These are phyloP conservation scores for Pedetes capensis DNA, from an alignment of 2,113 vertebrate species.

Conservation along the genomic window DNA sequence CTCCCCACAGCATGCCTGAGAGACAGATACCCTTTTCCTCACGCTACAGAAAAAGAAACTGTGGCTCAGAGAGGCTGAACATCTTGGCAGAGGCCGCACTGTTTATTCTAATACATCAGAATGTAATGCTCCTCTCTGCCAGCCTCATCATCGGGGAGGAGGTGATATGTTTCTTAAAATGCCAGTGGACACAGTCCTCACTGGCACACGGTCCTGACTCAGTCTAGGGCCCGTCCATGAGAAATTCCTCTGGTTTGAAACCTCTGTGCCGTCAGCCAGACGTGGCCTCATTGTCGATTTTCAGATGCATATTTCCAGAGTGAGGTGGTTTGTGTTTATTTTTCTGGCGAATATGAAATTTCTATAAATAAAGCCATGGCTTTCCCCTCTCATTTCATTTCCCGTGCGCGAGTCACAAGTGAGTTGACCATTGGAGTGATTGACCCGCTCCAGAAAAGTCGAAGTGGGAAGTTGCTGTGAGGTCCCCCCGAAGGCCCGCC, in stretches of 20 bases:
- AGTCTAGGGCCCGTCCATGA: conserved; percentile 65
- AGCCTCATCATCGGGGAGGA: neutral
- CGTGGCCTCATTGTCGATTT: conserved; percentile 75
- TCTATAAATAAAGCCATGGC: conserved; percentile 83
- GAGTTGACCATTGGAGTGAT: conserved; percentile 60
- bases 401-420: conserved; percentile 77
- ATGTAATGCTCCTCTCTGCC: neutral
- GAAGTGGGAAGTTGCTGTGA: neutral
- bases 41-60: neutral
- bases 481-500: neutral
- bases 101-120: neutral
- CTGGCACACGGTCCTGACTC: conserved; percentile 53
- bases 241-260: conserved; percentile 68
- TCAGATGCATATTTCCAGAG: conserved; percentile 75
- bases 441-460: conserved; percentile 54
- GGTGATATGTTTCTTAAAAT: neutral
- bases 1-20: neutral
- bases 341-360: conserved; percentile 80
- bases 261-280: conserved; percentile 72
- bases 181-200: neutral
- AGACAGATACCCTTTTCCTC: neutral
- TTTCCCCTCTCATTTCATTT: conserved; percentile 71
- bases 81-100: neutral
- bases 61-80: neutral
- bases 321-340: conserved; percentile 74